These are phyloP conservation scores for Etia nguti DNA, from an alignment of 2,113 vertebrate genomes.

Conservation along the genomic window DNA sequence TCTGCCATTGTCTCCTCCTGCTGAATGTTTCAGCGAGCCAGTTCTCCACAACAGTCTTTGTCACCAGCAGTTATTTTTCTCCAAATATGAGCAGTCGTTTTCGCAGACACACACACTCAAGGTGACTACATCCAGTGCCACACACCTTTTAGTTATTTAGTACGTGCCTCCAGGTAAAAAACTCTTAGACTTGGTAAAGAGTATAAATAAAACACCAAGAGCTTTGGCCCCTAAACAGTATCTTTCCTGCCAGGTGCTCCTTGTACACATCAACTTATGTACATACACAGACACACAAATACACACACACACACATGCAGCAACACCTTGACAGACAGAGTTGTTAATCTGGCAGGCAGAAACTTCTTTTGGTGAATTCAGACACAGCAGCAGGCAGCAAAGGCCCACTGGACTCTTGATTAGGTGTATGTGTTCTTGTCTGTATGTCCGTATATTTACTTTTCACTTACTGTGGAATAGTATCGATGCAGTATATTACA, in stretches of 20 bases:
- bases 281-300: neutral
- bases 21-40: slow-evolving; percentile 43
- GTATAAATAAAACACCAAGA: slow-evolving; percentile 54
- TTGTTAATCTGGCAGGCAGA: slow-evolving; percentile 13
- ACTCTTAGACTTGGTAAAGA: slow-evolving; percentile 21
- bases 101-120: neutral
- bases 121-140: slow-evolving; percentile 9
- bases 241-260: slow-evolving; percentile 29
- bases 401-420: slow-evolving; percentile 56
- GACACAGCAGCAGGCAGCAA: slow-evolving; percentile 16
- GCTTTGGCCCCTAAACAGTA: slow-evolving; percentile 43
- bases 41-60: slow-evolving; percentile 29
- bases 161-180: slow-evolving; percentile 41
- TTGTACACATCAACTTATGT: slow-evolving; percentile 8
- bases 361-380: slow-evolving; percentile 29
- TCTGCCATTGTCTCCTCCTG: slow-evolving; percentile 22
- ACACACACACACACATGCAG: neutral
- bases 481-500: neutral
- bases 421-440: slow-evolving; percentile 32
- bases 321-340: neutral
- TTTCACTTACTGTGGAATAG: neutral
- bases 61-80: slow-evolving; percentile 38
- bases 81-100: neutral
- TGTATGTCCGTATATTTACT: slow-evolving; percentile 19
- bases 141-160: slow-evolving; percentile 56